A percentile compares a stretch with the other conserved stretches of the same genome.
phyloP scores from a whole-genome alignment of 2,113 vertebrate genomes.

The Chlamydotis undulata region DNA sequence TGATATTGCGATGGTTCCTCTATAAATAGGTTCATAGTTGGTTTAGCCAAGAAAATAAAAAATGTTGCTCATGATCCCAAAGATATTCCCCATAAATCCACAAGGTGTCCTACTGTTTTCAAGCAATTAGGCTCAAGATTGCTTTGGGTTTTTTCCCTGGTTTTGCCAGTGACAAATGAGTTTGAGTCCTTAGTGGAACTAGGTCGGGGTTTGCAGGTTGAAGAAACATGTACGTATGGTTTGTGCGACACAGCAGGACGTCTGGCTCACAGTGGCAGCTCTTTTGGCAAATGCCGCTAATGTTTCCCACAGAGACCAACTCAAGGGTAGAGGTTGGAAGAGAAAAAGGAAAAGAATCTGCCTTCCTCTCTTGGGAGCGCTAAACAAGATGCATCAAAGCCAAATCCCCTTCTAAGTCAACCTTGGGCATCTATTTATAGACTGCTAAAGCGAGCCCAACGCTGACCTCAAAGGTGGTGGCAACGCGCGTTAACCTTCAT shows the following conservation, averaged over 20 bases:
- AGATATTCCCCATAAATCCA: slow-evolving; percentile 52
- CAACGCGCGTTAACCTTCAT: neutral
- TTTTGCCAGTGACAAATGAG: neutral
- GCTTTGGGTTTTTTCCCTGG: neutral
- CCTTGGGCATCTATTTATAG: slow-evolving; percentile 56
- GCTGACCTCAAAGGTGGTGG: slow-evolving; percentile 41
- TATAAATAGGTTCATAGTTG: neutral
- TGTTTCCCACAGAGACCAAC: neutral
- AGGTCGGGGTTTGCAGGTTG: slow-evolving; percentile 25
- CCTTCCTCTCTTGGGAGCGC: slow-evolving; percentile 24
- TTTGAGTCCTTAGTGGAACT: neutral
- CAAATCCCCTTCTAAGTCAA: slow-evolving; percentile 28
- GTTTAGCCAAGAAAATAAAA: slow-evolving; percentile 38
- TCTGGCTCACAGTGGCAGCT: neutral
- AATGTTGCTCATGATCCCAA: neutral
- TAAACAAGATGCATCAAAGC: slow-evolving; percentile 6
- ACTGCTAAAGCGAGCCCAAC: neutral
- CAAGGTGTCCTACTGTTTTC: slow-evolving; percentile 73
- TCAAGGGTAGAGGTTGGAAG: slow-evolving; percentile 29
- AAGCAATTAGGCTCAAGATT: slow-evolving; percentile 34
- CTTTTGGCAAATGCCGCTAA: neutral
- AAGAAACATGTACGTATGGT: neutral
- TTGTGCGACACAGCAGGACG: slow-evolving; percentile 2
- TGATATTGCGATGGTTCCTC: neutral
- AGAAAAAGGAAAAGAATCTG: slow-evolving; percentile 20